Conservation (phyloP, 2,888 invertebrate species). For the Slavum lentiscoides region DNA sequence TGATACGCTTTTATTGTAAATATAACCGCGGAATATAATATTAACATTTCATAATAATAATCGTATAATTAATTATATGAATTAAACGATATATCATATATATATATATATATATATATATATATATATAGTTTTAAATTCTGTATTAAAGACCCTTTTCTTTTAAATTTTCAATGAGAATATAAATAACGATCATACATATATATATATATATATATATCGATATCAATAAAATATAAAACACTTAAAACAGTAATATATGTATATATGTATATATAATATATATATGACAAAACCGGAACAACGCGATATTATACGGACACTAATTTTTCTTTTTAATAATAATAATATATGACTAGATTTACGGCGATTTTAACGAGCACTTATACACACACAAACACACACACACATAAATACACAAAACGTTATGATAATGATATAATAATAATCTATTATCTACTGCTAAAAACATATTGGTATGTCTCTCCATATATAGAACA, state of each 20-base stretch:
- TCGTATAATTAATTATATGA: too few species aligned
- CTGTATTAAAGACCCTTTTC: conserved; percentile 5
- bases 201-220: not conserved
- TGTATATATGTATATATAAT: not conserved
- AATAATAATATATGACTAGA: conserved; percentile 40
- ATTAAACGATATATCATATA: too few species aligned
- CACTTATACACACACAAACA: not conserved
- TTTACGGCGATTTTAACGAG: not conserved
- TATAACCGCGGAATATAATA: too few species aligned
- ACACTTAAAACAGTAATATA: not conserved
- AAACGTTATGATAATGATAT: too few species aligned
- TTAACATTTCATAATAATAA: too few species aligned
- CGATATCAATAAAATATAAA: not conserved
- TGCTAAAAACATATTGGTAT: too few species aligned
- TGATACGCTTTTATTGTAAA: too few species aligned
- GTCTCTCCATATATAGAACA: too few species aligned
- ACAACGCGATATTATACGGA: too few species aligned
- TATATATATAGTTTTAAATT: conserved; percentile 9
- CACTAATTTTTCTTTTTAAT: not conserved
- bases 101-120: too few species aligned
- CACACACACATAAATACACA: too few species aligned
- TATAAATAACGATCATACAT: not conserved
- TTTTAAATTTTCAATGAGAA: conserved; percentile 15
- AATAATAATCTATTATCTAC: too few species aligned
- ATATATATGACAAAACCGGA: not conserved